Conservation (phyloP, 2,797 vertebrate genomes). For the Takifugu rubripes region DNA sequence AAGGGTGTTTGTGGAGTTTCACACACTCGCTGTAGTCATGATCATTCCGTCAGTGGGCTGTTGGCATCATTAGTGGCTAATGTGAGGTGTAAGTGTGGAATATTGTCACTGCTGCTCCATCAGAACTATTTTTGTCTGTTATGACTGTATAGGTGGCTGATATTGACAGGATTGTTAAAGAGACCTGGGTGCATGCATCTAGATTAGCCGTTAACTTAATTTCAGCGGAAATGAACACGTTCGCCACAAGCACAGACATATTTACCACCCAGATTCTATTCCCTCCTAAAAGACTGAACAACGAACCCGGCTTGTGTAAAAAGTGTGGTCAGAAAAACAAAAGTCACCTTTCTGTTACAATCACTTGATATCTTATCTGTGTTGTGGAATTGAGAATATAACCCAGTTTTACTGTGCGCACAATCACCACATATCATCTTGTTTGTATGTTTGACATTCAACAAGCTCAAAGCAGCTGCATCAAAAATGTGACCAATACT, state of each 20-base stretch:
- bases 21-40: conserved; percentile 25
- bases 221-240: conserved; percentile 7
- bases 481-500: conserved; percentile 45
- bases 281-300: conserved; percentile 27
- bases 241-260: background rate
- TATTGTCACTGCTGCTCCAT: conserved; percentile 56
- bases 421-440: conserved; percentile 46
- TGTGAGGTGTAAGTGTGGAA: conserved; percentile 34
- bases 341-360: conserved; percentile 39
- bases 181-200: conserved; percentile 41
- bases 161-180: conserved; percentile 7
- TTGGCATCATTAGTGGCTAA: conserved; percentile 36
- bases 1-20: conserved; percentile 9
- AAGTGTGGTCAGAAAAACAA: conserved; percentile 34
- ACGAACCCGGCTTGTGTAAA: conserved; percentile 32
- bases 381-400: conserved; percentile 66
- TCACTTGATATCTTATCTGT: conserved; percentile 61
- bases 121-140: conserved; percentile 30
- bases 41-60: conserved; percentile 39
- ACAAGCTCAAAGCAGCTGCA: conserved; percentile 32
- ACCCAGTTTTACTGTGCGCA: conserved; percentile 60
- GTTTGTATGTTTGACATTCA: conserved; percentile 48
- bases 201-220: background rate
- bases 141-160: conserved; percentile 35
- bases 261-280: background rate